Percentiles rank a stretch among this genome's conserved stretches.
Conservation (phyloP, 2,797 vertebrate species). For the Brachyrhaphis roseni region DNA sequence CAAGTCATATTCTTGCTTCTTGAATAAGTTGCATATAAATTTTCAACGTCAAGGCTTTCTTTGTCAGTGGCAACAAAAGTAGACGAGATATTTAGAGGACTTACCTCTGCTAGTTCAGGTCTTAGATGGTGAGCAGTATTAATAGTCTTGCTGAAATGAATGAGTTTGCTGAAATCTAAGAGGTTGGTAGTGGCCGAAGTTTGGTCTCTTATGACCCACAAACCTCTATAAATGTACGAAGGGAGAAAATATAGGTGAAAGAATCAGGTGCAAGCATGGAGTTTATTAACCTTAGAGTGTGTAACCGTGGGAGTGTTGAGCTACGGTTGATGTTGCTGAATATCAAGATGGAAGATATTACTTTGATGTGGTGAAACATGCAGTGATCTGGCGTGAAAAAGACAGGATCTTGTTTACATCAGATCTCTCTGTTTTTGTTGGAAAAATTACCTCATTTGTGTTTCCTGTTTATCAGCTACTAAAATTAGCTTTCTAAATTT, state of each 20-base stretch:
- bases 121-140: conserved; percentile 25
- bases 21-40: background rate
- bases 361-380: background rate
- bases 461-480: background rate
- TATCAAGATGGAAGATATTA: background rate
- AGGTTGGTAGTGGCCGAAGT: conserved; percentile 1
- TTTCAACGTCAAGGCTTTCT: background rate
- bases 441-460: background rate
- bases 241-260: background rate
- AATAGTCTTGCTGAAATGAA: conserved; percentile 26
- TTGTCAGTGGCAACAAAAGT: background rate
- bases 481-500: background rate
- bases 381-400: background rate
- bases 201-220: conserved; percentile 30
- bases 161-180: conserved; percentile 25
- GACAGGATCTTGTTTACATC: background rate
- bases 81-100: background rate
- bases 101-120: conserved; percentile 1
- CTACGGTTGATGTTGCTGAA: background rate
- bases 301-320: background rate
- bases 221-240: conserved; percentile 8
- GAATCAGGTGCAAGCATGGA: background rate
- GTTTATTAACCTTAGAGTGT: background rate
- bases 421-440: background rate
- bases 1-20: background rate